Percentiles rank a stretch among this genome's conserved stretches.
Conservation (phyloP, 2,797 vertebrate species). For the Thripadectes ignobilis region DNA sequence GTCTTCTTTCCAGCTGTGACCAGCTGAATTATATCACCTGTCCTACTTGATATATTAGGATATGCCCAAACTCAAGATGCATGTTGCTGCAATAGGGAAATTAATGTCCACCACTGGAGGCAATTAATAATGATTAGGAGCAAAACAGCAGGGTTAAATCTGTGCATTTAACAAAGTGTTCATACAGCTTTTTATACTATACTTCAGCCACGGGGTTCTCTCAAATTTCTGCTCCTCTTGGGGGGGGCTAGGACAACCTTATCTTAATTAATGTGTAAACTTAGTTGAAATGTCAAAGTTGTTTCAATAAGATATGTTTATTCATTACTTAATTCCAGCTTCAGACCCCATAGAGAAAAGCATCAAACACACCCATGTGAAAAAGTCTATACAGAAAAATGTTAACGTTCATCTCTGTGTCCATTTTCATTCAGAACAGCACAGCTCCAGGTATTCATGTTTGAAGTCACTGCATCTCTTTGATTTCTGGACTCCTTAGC, state of each 20-base stretch:
- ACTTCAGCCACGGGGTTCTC: conserved; percentile 64
- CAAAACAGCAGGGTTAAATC: conserved; percentile 83
- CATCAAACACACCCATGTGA: neutral
- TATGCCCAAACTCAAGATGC: conserved; percentile 83
- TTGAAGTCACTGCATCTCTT: neutral
- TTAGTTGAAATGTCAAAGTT: conserved; percentile 71
- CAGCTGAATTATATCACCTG: conserved; percentile 88
- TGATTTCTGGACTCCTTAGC: conserved; percentile 40
- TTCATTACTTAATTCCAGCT: conserved; percentile 61
- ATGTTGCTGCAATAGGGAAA: conserved; percentile 84
- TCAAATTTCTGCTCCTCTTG: conserved; percentile 67
- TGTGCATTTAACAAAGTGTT: conserved; percentile 84
- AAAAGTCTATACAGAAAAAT: neutral
- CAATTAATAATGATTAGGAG: conserved; percentile 86
- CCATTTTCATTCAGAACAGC: conserved; percentile 19
- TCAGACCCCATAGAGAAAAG: conserved; percentile 19
- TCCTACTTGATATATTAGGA: conserved; percentile 85
- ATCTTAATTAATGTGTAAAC: conserved; percentile 75
- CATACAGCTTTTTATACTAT: conserved; percentile 74
- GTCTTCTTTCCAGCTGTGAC: conserved; percentile 85
- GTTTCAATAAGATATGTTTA: conserved; percentile 70
- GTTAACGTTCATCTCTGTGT: neutral
- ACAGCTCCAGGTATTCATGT: neutral
- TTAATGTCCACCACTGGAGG: conserved; percentile 84
- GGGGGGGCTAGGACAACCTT: conserved; percentile 40